A percentile compares a stretch with the other conserved stretches of the same genome.
These are phyloP conservation scores for Anguilla megastoma DNA, from an alignment of 2,797 vertebrate genomes.

Conservation along the genomic window DNA sequence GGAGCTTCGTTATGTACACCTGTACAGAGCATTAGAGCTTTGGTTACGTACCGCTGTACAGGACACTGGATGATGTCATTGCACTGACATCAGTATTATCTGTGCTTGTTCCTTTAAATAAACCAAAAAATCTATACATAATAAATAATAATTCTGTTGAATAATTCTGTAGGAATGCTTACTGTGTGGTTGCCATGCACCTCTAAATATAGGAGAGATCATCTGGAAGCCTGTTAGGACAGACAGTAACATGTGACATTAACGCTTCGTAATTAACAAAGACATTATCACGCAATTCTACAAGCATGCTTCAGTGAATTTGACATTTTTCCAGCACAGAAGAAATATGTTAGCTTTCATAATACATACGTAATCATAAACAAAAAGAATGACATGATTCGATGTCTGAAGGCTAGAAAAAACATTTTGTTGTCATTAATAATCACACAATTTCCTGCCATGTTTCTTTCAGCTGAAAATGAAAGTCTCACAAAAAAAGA, in stretches of 20 bases:
- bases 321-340: constrained; percentile 40
- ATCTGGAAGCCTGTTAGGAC: background rate
- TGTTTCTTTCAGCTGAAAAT: constrained; percentile 39
- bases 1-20: too few species aligned
- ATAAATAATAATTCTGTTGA: background rate
- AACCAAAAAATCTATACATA: background rate
- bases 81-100: too few species aligned
- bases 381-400: constrained; percentile 35
- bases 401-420: constrained; percentile 28
- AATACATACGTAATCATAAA: constrained; percentile 40
- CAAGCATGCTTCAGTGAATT: constrained; percentile 27
- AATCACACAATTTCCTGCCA: constrained; percentile 47
- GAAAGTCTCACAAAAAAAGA: constrained; percentile 69
- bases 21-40: background rate
- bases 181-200: constrained; percentile 48
- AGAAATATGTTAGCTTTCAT: background rate
- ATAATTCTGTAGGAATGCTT: background rate
- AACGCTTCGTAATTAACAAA: constrained; percentile 39
- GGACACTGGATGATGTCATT: too few species aligned
- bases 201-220: background rate
- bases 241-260: background rate
- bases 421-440: constrained; percentile 49
- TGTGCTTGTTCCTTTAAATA: background rate
- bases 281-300: constrained; percentile 39
- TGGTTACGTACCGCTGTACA: background rate